Base-by-base conservation (phyloP, 1,140 invertebrate species). In the Lucilia cuprina region DNA sequence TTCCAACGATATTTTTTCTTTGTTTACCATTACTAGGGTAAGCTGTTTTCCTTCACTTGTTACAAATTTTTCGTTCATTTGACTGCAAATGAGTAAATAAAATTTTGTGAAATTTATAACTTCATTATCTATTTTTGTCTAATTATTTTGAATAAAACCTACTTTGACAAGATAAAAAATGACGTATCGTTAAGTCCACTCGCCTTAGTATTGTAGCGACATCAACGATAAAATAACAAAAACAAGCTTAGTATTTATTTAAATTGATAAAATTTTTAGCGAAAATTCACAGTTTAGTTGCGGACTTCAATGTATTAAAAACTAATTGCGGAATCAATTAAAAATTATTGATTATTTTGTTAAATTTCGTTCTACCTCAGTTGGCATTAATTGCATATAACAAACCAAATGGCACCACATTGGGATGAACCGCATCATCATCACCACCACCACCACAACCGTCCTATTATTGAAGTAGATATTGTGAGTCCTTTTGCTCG, bases 401-500 rank as follows among this genome's bases (percentile, higher is more conserved):
- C 4, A 50, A 50, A 17, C 14, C 34, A 49, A 80, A 80, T 80
- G 77, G 2, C 77, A 17, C 77, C 77, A 13, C 41, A 10, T 2
- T 49, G 41, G 41, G 77, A 80, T 47, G 75, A 78, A 78, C 41
- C n/a, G 13, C 77, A 49, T 14, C 77, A 80, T 80, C 77, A 80
- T 80, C 77, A 80, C 13, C 77, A 80, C 47, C 75, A 78, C 19
- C 75, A 78, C 47, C 75, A 78, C 17, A 25, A 75, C 30, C 75
- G 75, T 47, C 75, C 75, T n/a, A n/a, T 78, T 80, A 49, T 80
- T 49, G 77, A 80, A 80, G 77, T 80, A 7, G 77, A 80, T 49
- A 80, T 80, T 25, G 21, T 80, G 21, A 80, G 34, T 49, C 41
- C 77, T 2, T 25, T n/a, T 14, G 34, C 75, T 5, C 41, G 41